Base-by-base conservation (phyloP, 2,113 vertebrate species). In the Scopus umbretta region DNA sequence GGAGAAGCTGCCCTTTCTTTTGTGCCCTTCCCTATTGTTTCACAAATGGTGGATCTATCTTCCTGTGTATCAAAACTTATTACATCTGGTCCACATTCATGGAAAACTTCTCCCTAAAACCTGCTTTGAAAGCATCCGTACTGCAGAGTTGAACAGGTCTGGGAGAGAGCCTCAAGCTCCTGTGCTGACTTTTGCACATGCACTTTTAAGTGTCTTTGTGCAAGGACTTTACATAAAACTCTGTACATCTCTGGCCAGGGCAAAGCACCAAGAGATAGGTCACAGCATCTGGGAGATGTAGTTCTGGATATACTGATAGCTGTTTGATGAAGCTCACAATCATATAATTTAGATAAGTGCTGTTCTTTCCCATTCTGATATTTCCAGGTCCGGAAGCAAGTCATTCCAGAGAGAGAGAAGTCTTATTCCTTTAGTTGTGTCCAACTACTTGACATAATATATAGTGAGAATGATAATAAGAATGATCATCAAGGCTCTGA, bases 331-430 rank as follows among this genome's bases (percentile, higher is more conserved):
- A 74, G 58, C 59, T 86, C 58, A 61, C 42, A 47, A 19, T 52
- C 83, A 56, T 11, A 61, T 49, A 91, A 91, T 89, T 89, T 53
- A 94, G 29, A 22, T 58, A 78, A 87, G 65, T 50, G 50, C 50
- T 71, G 32, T 74, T 92, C 80, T 86, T 73, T 89, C 50, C 76
- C 2, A 0, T 36, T 84, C 86, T 74, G 10, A 30, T 73, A 61
- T 52, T 94, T 90, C 62, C 58, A 83, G 32, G 17, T 72, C n/a
- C 92, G 50, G 36, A 92, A 92, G 53, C 10, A 86, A 72, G 62
- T 56, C 38, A 89, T 91, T 92, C n/a, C 61, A 84, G n/a, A 81
- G 40, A 66, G n/a, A 85, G 38, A 86, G 22, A 61, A 36, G 32
- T 50, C 42, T 81, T 47, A n/a, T 22, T 74, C 59, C 38, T 94